A percentile compares a stretch with the other conserved stretches of the same genome.
Evolutionary conservation across 2,113 vertebrate genomes (phyloP).

Genomic region (Petrocephalus zakoni): DNA sequence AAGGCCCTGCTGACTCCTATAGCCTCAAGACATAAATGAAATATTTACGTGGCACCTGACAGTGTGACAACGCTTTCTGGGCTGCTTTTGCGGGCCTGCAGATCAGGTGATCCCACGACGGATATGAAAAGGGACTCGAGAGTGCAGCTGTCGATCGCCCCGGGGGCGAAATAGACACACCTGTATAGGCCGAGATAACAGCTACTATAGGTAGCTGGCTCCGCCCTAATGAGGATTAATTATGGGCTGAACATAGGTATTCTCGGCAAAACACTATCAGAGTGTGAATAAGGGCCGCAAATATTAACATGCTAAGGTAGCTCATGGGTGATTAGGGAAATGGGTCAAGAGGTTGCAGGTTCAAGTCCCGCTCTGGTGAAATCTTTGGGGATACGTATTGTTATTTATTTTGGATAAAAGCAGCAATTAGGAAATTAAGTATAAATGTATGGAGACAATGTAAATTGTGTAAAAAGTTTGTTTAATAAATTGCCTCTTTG

Average conservation of each 20-base stretch:
- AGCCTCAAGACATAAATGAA: conserved; percentile 40
- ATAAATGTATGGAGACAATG: conserved; percentile 30
- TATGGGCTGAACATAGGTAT: conserved; percentile 30
- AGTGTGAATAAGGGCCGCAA: neutral
- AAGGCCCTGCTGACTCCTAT: conserved; percentile 4
- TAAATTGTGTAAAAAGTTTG: conserved; percentile 33
- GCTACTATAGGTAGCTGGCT: conserved; percentile 55
- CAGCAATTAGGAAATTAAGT: neutral
- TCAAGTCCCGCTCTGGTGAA: neutral
- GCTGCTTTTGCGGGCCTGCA: conserved; percentile 46
- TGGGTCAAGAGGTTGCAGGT: neutral
- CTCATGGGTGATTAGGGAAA: neutral
- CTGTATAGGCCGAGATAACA: conserved; percentile 52
- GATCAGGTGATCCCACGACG: conserved; percentile 36
- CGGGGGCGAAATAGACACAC: conserved; percentile 57
- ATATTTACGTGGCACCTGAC: conserved; percentile 54
- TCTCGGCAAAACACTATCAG: conserved; percentile 11
- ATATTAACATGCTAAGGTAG: neutral
- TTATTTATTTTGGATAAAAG: neutral
- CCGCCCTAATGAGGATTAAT: conserved; percentile 36
- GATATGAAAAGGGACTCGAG: conserved; percentile 42
- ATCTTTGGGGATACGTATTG: neutral
- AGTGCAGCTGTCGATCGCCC: conserved; percentile 53
- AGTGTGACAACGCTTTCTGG: conserved; percentile 31
- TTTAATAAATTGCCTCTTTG: conserved; percentile 47